These are phyloP conservation scores for Acanthurus tractus DNA, from an alignment of 2,797 vertebrate species.

Conservation along the genomic window DNA sequence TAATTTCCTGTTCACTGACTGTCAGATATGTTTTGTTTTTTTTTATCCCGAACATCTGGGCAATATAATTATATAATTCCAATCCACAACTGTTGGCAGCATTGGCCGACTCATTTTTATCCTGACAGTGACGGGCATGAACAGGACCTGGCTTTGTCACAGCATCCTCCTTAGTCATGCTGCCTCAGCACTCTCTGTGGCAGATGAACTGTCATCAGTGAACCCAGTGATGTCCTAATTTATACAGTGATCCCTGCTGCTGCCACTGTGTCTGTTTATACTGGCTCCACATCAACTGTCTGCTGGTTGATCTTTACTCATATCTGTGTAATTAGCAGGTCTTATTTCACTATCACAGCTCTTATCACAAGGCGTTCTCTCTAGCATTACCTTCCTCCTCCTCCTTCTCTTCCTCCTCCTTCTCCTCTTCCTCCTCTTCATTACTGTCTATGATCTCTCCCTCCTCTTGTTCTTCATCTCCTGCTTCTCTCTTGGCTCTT, in stretches of 20 bases:
- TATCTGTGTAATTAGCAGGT: background rate
- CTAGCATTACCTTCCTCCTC: background rate
- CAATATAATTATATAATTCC: conserved; percentile 52
- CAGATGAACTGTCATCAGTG: conserved; percentile 26
- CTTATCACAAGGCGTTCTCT: background rate
- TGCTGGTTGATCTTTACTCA: conserved; percentile 22
- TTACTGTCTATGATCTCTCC: conserved; percentile 82
- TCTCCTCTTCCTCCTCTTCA: conserved; percentile 71
- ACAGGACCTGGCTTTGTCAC: conserved; percentile 16
- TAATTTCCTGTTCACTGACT: conserved; percentile 11
- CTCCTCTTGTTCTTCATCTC: conserved; percentile 77
- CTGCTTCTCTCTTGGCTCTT: conserved; percentile 58
- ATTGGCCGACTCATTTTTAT: conserved; percentile 54
- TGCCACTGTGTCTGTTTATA: conserved; percentile 24
- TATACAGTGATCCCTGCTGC: conserved; percentile 19
- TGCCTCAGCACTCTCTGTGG: conserved; percentile 45
- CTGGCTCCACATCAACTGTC: conserved; percentile 13
- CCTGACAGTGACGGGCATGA: conserved; percentile 37
- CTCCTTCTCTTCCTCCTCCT: conserved; percentile 11
- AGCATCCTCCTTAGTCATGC: conserved; percentile 49
- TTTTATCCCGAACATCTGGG: conserved; percentile 42
- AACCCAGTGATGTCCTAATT: background rate
- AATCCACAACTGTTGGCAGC: conserved; percentile 43
- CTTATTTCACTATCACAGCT: conserved; percentile 16
- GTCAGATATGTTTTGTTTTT: conserved; percentile 25